Evolutionary conservation across 2,113 vertebrate genomes (phyloP), one percentile per base, ranked within the genome.

Genomic region (Festucalex cinctus): DNA sequence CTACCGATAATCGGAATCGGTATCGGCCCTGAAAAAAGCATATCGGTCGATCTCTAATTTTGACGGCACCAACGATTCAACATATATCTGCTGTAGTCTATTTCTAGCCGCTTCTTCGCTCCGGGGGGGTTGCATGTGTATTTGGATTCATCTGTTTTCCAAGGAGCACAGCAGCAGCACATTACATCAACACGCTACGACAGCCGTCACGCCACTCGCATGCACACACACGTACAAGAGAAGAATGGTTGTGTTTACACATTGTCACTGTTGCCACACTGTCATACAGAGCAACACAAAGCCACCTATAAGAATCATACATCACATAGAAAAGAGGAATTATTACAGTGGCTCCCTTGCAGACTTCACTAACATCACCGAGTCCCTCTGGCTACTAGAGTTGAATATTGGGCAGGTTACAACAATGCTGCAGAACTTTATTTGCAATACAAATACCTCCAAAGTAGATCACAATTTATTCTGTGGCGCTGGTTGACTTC

Each of bases 111-210:
- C 26, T 67, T 14, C 57, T 59, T 59, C 65, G 71, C 53, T 74
- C 56, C 49, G 20, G 67, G 66, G 43, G 53, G 49, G 49, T 19
- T 49, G 14, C 17, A 32, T 64, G 48, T 64, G 60, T 59, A 14
- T 57, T 39, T 49, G 58, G 70, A 81, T 73, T 82, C 54, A 71
- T 64, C 41, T 46, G 22, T 64, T 66, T 58, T 88, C 90, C 28
- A 1, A 75, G 83, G 84, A 89, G 73, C 75, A 77, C 78, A 83
- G 71, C 75, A 76, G 73, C 69, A 74, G 63, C 65, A 70, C 67
- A 77, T 85, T 80, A 85, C 81, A 84, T 46, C 37, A 70, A 70
- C 77, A 77, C 81, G 73, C 73, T 70, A 76, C 81, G 71, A n/a
- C n/a, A n/a, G n/a, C n/a, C n/a, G 8, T 63, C 28, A 70, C 54